These are phyloP conservation scores for Drosophila sucinea DNA, from an alignment of 1,140 invertebrate species.

Conservation along the genomic window DNA sequence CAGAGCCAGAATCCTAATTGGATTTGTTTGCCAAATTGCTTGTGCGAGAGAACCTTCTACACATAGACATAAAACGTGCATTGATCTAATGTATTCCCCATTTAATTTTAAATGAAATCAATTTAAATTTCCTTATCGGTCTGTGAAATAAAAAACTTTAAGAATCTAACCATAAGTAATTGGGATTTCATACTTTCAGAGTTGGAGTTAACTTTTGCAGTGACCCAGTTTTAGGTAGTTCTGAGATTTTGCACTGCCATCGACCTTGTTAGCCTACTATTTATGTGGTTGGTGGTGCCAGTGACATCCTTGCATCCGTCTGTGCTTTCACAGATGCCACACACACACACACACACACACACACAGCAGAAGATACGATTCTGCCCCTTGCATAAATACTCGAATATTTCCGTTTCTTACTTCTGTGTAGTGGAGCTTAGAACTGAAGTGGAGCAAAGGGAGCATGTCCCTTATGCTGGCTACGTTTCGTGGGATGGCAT, in stretches of 20 bases:
- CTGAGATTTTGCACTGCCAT: conserved; percentile 3
- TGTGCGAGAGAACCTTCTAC: background rate
- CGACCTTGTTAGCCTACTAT: conserved; percentile 4
- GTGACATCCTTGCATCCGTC: conserved; percentile 1
- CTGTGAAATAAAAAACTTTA: background rate
- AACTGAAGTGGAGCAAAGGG: conserved; percentile 4
- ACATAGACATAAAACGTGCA: background rate
- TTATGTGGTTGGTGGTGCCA: conserved; percentile 1
- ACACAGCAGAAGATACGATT: background rate
- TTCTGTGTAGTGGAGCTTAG: background rate
- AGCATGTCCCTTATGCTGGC: conserved; percentile 2
- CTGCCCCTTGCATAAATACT: conserved; percentile 8
- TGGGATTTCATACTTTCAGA: background rate
- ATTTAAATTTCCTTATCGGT: background rate
- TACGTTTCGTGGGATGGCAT: background rate
- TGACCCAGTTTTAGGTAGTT: background rate
- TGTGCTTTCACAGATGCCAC: conserved; percentile 8
- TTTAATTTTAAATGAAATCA: background rate
- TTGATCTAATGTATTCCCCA: background rate
- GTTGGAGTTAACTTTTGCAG: background rate
- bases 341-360: background rate
- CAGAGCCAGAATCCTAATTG: background rate
- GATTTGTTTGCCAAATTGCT: background rate
- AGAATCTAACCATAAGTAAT: background rate
- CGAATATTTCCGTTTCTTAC: conserved; percentile 2